Evolutionary conservation across 2,113 vertebrate genomes (phyloP).

Genomic region (Rostratula benghalensis): DNA sequence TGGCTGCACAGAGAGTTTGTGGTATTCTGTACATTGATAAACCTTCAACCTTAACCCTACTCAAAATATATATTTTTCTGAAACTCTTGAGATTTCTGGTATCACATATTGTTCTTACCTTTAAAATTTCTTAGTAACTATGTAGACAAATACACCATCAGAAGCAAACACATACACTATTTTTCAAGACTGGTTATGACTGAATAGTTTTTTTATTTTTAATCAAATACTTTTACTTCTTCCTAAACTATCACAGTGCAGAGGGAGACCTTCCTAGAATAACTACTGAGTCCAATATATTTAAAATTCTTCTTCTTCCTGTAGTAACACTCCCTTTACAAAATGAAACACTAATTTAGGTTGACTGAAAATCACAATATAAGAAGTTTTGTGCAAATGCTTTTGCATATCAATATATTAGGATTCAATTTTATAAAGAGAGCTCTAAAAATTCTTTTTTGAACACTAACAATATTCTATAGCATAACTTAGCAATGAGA

Average conservation of each 20-base stretch:
- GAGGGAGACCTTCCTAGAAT: background rate
- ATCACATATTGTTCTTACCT: background rate
- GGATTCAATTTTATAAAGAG: background rate
- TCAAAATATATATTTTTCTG: background rate
- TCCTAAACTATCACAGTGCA: background rate
- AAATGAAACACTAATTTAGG: background rate
- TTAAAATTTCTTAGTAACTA: background rate
- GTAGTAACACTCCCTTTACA: background rate
- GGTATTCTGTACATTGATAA: background rate
- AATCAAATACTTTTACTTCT: background rate
- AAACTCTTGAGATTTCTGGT: background rate
- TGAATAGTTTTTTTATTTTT: background rate
- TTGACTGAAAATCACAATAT: background rate
- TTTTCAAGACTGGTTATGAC: background rate
- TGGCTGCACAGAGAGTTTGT: background rate
- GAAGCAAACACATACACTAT: background rate
- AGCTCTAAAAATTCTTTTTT: background rate
- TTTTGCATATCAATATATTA: background rate
- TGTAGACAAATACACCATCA: background rate
- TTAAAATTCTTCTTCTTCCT: background rate
- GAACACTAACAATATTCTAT: background rate
- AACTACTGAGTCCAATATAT: background rate
- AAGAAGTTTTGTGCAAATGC: background rate
- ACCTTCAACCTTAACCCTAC: background rate
- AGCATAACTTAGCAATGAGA: background rate